These are phyloP conservation scores for Aleiodes sp. DNA, from an alignment of 1,140 invertebrate genomes.

Conservation along the genomic window DNA sequence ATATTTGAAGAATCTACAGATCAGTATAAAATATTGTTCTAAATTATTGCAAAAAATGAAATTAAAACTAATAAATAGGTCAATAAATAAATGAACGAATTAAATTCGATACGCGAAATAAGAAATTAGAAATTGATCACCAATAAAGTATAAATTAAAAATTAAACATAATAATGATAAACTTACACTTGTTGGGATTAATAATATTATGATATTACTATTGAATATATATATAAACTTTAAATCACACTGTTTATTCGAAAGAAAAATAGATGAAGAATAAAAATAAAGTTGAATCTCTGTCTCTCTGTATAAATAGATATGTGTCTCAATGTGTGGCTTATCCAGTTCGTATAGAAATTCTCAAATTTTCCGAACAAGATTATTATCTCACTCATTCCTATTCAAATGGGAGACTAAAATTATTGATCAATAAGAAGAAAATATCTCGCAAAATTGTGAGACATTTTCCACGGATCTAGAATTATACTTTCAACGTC, in stretches of 20 bases:
- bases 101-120: background rate
- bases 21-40: too few relatives aligned
- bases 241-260: slow-evolving; percentile 21
- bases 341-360: background rate
- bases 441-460: background rate
- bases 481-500: background rate
- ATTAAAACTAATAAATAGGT: too few relatives aligned
- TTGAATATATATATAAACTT: slow-evolving; percentile 14
- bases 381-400: too few relatives aligned
- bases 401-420: too few relatives aligned
- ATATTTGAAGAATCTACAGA: too few relatives aligned
- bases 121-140: background rate
- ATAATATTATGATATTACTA: slow-evolving; percentile 21
- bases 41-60: too few relatives aligned
- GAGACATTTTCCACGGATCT: too few relatives aligned
- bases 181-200: slow-evolving; percentile 19
- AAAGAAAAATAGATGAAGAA: background rate
- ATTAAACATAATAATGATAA: slow-evolving; percentile 5
- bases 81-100: background rate
- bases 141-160: background rate
- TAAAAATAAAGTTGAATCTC: background rate
- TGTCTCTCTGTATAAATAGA: slow-evolving; percentile 9
- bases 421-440: background rate
- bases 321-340: slow-evolving; percentile 1
- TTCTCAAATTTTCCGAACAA: background rate